Evolutionary conservation across 1,140 invertebrate genomes (phyloP).

Genomic region (Cardiocondyla obscurior): DNA sequence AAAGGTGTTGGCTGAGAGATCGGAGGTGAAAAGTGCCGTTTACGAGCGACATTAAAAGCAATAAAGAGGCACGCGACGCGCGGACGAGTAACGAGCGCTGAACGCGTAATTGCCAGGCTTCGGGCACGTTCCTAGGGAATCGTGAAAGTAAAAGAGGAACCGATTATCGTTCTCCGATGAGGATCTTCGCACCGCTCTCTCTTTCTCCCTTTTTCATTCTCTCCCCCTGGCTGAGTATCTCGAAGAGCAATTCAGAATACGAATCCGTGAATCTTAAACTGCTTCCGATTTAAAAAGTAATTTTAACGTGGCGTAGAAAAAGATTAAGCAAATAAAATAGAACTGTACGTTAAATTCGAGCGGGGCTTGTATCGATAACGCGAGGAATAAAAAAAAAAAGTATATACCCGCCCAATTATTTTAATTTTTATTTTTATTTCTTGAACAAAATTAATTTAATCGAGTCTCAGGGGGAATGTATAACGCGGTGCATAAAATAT

Average conservation of each 20-base stretch:
- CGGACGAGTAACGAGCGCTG: slow-evolving; percentile 11
- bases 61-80: slow-evolving; percentile 10
- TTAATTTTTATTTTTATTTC: too few species aligned
- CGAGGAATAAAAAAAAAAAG: too few species aligned
- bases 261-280: not conserved
- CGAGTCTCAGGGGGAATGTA: too few species aligned
- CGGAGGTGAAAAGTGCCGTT: not conserved
- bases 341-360: too few species aligned
- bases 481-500: not conserved
- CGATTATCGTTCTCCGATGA: slow-evolving; percentile 3
- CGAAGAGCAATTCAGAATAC: not conserved
- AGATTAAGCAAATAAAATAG: too few species aligned
- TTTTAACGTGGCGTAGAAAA: not conserved
- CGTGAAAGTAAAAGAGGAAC: slow-evolving; percentile 12
- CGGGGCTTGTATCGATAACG: too few species aligned
- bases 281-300: not conserved
- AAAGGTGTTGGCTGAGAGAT: not conserved
- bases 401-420: too few species aligned
- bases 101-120: slow-evolving; percentile 8
- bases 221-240: too few species aligned
- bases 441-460: too few species aligned
- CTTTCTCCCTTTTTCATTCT: too few species aligned
- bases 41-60: not conserved
- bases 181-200: not conserved
- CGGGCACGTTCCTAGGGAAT: slow-evolving; percentile 4